Base-by-base conservation (phyloP, 1,140 invertebrate genomes). In the Drosophila mayri region DNA sequence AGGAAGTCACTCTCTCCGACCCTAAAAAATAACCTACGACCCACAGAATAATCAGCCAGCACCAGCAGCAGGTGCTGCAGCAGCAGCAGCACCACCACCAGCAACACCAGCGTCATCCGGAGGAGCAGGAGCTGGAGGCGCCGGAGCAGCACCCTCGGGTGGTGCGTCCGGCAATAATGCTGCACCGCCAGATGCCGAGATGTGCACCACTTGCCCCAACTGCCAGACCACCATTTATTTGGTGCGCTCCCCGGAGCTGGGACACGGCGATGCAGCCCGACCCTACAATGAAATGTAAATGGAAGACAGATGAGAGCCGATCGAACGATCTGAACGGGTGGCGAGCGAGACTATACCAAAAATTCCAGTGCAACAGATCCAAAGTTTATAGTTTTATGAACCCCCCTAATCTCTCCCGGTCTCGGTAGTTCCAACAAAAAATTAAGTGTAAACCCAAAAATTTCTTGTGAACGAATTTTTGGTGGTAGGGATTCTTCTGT, bases 131-230 rank as follows among this genome's bases (percentile, higher is more conserved):
- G 18, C 55, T 18, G 40, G 37, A 22, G 28, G 41, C 4, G 28
- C 22, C 1, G 43, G 35, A 32, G n/a, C 50, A 2, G 16, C 25
- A 0, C 8, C 62, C 8, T 7, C 25, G 16, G 55, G 20, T 3
- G 59, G 10, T 20, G 25, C 41, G 25, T 32, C 16, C 9, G 64
- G 71, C 28, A 66, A 40, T 44, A 50, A 60, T 41, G 47, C 61
- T 12, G 46, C 62, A 11, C 49, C 49, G 1, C 61, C 75, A 2
- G 75, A 90, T 40, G 81, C 91, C 12, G 91, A 92, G 57, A 80
- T 92, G 82, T 92, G 91, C 58, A 92, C 91, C 41, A 92, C 91
- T 25, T 92, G 91, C 40, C 91, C 91, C 25, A 92, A 92, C 64
- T 92, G 91, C 58, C 88, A 91, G 58, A 91, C 91, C 10, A 92